These are phyloP conservation scores for Pipa parva DNA, from an alignment of 2,113 vertebrate species.

Conservation along the genomic window DNA sequence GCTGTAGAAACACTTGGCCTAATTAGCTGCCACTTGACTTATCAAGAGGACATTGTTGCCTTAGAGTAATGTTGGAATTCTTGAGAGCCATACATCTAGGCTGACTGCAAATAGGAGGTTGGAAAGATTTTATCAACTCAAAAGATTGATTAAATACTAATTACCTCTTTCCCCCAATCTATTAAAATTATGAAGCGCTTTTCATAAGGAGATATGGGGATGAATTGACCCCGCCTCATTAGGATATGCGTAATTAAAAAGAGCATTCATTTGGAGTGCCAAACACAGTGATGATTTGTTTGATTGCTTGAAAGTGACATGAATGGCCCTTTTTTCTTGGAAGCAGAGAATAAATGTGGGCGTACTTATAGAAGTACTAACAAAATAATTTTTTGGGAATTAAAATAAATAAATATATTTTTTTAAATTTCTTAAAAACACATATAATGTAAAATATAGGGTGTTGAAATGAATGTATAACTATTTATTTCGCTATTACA, in stretches of 20 bases:
- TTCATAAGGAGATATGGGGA: constrained; percentile 55
- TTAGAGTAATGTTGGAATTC: constrained; percentile 28
- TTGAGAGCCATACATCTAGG: constrained; percentile 52
- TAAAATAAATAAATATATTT: too few relatives aligned
- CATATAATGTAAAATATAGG: too few relatives aligned
- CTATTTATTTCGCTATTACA: too few relatives aligned
- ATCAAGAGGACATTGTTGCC: constrained; percentile 54
- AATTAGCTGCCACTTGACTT: constrained; percentile 62
- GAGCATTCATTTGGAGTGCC: constrained; percentile 47
- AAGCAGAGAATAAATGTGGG: neutral
- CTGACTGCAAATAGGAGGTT: constrained; percentile 52
- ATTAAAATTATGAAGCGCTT: constrained; percentile 52
- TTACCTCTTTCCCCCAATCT: constrained; percentile 55
- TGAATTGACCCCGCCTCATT: constrained; percentile 51
- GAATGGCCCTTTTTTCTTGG: constrained; percentile 34
- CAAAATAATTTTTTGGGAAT: too few relatives aligned
- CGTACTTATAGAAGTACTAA: too few relatives aligned
- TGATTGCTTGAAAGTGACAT: constrained; percentile 49
- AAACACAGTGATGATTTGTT: constrained; percentile 52
- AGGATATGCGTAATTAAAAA: constrained; percentile 52
- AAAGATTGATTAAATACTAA: constrained; percentile 62
- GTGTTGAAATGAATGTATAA: too few relatives aligned
- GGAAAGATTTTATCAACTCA: constrained; percentile 56
- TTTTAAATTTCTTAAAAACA: too few relatives aligned
- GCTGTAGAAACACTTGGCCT: constrained; percentile 47